A percentile compares a stretch with the other conserved stretches of the same genome.
Evolutionary conservation across 2,113 vertebrate genomes (phyloP).

Genomic region (Condylura cristata): DNA sequence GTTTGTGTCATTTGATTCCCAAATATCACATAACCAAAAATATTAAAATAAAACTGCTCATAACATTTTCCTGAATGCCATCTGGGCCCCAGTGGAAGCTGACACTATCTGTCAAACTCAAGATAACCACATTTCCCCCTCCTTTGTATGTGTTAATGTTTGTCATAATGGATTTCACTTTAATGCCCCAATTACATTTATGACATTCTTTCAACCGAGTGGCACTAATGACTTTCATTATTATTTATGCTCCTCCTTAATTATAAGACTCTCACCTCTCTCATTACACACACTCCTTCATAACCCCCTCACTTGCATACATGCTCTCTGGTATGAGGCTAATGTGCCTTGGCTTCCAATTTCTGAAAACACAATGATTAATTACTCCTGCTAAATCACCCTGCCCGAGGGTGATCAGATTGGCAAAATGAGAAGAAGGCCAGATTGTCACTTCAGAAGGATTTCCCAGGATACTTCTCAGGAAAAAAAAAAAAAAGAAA

Average conservation of each 20-base stretch:
- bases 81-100: conserved; percentile 83
- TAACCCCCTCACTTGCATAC: conserved; percentile 80
- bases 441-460: conserved; percentile 73
- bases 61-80: conserved; percentile 83
- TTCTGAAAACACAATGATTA: conserved; percentile 86
- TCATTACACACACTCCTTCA: conserved; percentile 78
- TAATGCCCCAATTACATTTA: conserved; percentile 88
- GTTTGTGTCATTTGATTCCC: conserved; percentile 77
- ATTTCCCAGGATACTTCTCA: conserved; percentile 74
- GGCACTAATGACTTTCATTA: conserved; percentile 89
- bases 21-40: conserved; percentile 79
- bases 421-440: conserved; percentile 56
- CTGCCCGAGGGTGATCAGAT: conserved; percentile 70
- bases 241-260: conserved; percentile 90
- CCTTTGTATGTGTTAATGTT: conserved; percentile 85
- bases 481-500: neutral
- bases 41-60: conserved; percentile 83
- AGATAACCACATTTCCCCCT: conserved; percentile 85
- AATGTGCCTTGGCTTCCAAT: conserved; percentile 86
- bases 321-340: conserved; percentile 82
- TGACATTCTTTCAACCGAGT: conserved; percentile 87
- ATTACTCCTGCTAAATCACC: conserved; percentile 80
- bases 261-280: conserved; percentile 86
- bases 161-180: conserved; percentile 86
- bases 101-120: conserved; percentile 84